Evolutionary conservation across 2,888 invertebrate species (phyloP).

Genomic region (Hanleya hanleyi): DNA sequence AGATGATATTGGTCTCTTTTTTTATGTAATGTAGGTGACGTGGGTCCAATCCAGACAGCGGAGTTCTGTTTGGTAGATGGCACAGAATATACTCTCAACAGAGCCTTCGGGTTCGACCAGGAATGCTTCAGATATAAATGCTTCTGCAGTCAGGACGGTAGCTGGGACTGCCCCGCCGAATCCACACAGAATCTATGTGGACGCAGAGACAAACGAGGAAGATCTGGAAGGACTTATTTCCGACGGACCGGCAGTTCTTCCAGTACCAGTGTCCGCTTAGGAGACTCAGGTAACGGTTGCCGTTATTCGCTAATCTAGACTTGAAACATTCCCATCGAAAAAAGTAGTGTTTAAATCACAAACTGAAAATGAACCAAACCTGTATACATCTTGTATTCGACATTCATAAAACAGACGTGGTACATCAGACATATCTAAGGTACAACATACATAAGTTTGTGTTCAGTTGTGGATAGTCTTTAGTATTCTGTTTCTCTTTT

Average conservation of each 20-base stretch:
- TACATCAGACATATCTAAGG: no score
- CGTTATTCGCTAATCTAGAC: no score
- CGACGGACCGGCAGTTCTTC: neutral
- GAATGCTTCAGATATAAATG: neutral
- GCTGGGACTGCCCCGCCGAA: neutral
- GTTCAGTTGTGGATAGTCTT: no score
- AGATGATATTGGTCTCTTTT: no score
- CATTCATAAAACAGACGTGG: no score
- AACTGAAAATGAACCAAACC: no score
- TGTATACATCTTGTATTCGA: no score
- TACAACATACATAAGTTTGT: no score
- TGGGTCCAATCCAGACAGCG: neutral
- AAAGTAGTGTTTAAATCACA: no score
- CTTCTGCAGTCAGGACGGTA: neutral
- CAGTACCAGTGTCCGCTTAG: neutral
- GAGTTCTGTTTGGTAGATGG: neutral
- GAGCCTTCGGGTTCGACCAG: neutral
- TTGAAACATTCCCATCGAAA: no score
- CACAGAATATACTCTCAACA: neutral
- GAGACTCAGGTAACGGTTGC: no score
- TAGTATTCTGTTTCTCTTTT: conserved; percentile 53
- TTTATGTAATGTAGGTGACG: neutral
- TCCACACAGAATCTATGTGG: neutral
- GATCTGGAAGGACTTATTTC: neutral
- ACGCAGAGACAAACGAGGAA: neutral